Evolutionary conservation across 2,113 vertebrate species (phyloP).

Genomic region (Corapipo altera): DNA sequence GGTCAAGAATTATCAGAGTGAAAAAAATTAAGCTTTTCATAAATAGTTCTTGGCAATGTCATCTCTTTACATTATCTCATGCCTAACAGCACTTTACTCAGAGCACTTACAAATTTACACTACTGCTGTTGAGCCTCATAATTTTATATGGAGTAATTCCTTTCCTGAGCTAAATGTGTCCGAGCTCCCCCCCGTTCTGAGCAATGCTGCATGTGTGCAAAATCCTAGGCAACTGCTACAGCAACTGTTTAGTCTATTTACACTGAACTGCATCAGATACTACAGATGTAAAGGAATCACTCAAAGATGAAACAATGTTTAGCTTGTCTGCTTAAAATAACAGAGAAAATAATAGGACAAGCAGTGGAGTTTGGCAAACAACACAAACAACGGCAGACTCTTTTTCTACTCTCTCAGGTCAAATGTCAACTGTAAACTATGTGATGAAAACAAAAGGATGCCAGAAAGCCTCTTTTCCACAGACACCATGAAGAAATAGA

Average conservation of each 20-base stretch:
- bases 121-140: slow-evolving; percentile 62
- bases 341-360: neutral
- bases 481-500: neutral
- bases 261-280: neutral
- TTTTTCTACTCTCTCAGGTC: slow-evolving; percentile 42
- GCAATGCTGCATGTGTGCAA: neutral
- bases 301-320: slow-evolving; percentile 31
- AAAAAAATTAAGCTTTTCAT: slow-evolving; percentile 81
- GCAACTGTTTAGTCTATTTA: neutral
- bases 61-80: slow-evolving; percentile 75
- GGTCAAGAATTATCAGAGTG: slow-evolving; percentile 85
- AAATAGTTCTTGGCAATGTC: slow-evolving; percentile 80
- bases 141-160: slow-evolving; percentile 67
- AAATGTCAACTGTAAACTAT: slow-evolving; percentile 55
- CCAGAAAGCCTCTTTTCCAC: slow-evolving; percentile 2
- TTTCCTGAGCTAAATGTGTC: slow-evolving; percentile 49
- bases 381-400: neutral
- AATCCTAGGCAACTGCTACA: neutral
- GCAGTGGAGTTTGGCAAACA: neutral
- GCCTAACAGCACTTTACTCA: slow-evolving; percentile 70
- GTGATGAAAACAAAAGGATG: slow-evolving; percentile 52
- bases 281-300: slow-evolving; percentile 5
- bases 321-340: slow-evolving; percentile 27
- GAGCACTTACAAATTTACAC: slow-evolving; percentile 71
- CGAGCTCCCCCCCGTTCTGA: slow-evolving; percentile 7